Percentiles rank a stretch among this genome's conserved stretches.
phyloP scores from a whole-genome alignment of 2,113 vertebrate genomes.

The Colius striatus region DNA sequence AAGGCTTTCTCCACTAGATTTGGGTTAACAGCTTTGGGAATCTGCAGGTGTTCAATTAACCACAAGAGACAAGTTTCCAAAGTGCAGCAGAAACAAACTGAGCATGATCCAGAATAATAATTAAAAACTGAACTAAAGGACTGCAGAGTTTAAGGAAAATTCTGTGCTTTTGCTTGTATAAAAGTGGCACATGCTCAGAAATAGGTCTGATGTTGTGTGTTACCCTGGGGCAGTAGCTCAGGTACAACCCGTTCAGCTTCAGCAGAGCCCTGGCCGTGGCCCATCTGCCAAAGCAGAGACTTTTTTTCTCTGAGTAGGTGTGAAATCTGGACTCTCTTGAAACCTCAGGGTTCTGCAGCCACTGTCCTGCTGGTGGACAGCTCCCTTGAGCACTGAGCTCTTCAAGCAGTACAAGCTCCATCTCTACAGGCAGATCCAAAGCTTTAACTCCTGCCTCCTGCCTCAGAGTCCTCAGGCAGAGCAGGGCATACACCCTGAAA shows the following conservation, averaged over 20 bases:
- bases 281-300: background rate
- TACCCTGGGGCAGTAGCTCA: background rate
- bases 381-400: background rate
- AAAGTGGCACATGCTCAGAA: background rate
- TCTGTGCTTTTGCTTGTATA: background rate
- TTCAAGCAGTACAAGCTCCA: background rate
- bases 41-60: conserved; percentile 71
- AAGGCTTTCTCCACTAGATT: conserved; percentile 57
- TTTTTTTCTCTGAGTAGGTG: background rate
- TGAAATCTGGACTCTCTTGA: background rate
- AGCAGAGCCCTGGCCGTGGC: background rate
- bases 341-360: background rate
- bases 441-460: background rate
- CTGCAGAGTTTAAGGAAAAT: conserved; percentile 10
- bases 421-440: background rate
- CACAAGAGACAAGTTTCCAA: conserved; percentile 41
- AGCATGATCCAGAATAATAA: conserved; percentile 63
- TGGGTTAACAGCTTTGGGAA: conserved; percentile 66
- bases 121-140: conserved; percentile 46
- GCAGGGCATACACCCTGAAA: background rate
- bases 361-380: rapidly evolving
- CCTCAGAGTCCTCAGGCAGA: background rate
- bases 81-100: conserved; percentile 42
- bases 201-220: background rate
- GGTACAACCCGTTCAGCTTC: background rate